Conservation (phyloP, 1,140 invertebrate species). For the fruit fly (Drosophila melanogaster) region DNA sequence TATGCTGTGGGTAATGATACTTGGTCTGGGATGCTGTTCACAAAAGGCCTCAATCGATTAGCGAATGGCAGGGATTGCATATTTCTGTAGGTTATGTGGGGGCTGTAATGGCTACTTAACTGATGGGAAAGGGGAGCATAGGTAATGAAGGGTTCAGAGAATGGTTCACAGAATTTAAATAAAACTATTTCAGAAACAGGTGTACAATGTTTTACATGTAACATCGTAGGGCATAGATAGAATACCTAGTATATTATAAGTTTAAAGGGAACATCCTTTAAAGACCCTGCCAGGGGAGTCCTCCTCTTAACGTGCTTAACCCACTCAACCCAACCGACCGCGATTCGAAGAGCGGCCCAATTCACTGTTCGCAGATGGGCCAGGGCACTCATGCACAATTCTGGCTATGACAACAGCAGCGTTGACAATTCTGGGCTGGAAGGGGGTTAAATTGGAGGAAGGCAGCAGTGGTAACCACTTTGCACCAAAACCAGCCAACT, state of each 20-base stretch:
- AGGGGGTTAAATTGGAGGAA: neutral
- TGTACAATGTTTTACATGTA: too few species aligned
- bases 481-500: neutral
- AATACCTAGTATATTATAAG: too few species aligned
- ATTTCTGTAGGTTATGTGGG: neutral
- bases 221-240: too few species aligned
- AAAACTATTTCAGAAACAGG: neutral
- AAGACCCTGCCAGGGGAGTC: neutral
- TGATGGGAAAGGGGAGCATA: neutral
- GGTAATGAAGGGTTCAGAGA: too few species aligned
- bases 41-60: constrained; percentile 33
- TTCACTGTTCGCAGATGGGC: constrained; percentile 6
- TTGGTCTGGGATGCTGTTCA: neutral
- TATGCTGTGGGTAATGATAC: constrained; percentile 47
- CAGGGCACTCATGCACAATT: constrained; percentile 41
- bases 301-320: constrained; percentile 7
- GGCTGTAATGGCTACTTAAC: neutral
- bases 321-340: constrained; percentile 22
- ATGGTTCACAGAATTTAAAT: too few species aligned
- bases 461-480: constrained; percentile 15
- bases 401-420: constrained; percentile 50
- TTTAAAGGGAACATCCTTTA: neutral
- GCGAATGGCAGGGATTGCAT: constrained; percentile 10
- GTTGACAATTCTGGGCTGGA: constrained; percentile 17
- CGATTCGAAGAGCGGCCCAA: neutral